Conservation (phyloP, 2,797 vertebrate genomes). For the Hafferia zeledoni region DNA sequence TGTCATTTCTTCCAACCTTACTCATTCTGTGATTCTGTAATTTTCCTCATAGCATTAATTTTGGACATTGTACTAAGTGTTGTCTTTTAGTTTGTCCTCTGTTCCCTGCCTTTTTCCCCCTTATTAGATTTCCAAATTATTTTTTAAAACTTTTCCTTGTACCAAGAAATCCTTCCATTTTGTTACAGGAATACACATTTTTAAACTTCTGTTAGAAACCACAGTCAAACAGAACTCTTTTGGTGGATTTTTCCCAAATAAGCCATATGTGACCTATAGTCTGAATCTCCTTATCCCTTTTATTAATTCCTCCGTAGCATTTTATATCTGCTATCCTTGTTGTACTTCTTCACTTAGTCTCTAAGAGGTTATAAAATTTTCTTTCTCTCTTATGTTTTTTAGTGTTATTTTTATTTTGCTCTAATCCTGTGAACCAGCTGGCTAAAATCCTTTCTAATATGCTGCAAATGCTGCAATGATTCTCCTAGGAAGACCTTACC, state of each 20-base stretch:
- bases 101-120: too few species aligned
- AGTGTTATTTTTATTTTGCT: background rate
- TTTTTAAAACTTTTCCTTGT: background rate
- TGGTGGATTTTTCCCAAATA: background rate
- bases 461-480: background rate
- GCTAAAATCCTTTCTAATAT: background rate
- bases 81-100: background rate
- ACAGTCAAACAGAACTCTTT: background rate
- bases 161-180: background rate
- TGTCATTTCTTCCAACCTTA: background rate
- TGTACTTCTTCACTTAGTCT: background rate
- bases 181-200: background rate
- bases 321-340: background rate
- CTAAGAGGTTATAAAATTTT: background rate
- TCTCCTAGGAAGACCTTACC: background rate
- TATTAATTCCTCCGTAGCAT: background rate
- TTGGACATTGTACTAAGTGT: background rate
- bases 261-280: background rate
- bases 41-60: background rate
- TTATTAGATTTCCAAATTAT: background rate
- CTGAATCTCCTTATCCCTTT: background rate
- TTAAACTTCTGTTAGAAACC: background rate
- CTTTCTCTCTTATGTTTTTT: background rate
- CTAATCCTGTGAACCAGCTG: background rate
- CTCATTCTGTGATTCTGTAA: background rate